These are phyloP conservation scores for Ptycholaimellus sp. DNA, from an alignment of 2,888 invertebrate genomes.

Conservation along the genomic window DNA sequence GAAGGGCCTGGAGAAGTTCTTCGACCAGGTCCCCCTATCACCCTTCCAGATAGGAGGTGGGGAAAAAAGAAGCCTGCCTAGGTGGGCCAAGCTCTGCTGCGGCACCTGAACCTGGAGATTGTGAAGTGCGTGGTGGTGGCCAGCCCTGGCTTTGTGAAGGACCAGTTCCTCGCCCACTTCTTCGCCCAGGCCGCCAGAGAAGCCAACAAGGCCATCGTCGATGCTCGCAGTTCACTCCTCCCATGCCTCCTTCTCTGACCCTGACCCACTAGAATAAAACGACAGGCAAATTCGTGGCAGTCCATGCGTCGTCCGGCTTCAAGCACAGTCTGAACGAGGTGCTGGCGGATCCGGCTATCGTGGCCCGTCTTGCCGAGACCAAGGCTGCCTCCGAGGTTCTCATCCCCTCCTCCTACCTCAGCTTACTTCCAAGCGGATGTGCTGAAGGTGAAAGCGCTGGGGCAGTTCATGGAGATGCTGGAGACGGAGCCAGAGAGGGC, in stretches of 20 bases:
- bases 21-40: slow-evolving; percentile 55
- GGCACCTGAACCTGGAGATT: slow-evolving; percentile 29
- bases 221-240: too few relatives aligned
- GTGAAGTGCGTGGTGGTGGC: slow-evolving; percentile 86
- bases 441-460: slow-evolving; percentile 40
- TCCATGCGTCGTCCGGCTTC: slow-evolving; percentile 87
- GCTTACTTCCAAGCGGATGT: not conserved
- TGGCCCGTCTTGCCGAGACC: slow-evolving; percentile 59
- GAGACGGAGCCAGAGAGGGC: slow-evolving; percentile 75
- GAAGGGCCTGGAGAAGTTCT: slow-evolving; percentile 57
- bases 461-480: slow-evolving; percentile 67
- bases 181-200: slow-evolving; percentile 64
- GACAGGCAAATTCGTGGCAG: slow-evolving; percentile 71
- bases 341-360: slow-evolving; percentile 33
- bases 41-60: too few relatives aligned
- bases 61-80: too few relatives aligned
- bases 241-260: too few relatives aligned
- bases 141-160: slow-evolving; percentile 83
- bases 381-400: slow-evolving; percentile 78
- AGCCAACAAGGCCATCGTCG: slow-evolving; percentile 65
- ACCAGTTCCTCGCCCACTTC: slow-evolving; percentile 85
- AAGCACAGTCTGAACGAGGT: slow-evolving; percentile 72
- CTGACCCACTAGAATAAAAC: too few relatives aligned
- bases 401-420: too few relatives aligned
- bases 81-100: slow-evolving; percentile 15